Evolutionary conservation across 2,888 invertebrate genomes (phyloP), one percentile per base, ranked within the genome.

Genomic region (Homarus gammarus): DNA sequence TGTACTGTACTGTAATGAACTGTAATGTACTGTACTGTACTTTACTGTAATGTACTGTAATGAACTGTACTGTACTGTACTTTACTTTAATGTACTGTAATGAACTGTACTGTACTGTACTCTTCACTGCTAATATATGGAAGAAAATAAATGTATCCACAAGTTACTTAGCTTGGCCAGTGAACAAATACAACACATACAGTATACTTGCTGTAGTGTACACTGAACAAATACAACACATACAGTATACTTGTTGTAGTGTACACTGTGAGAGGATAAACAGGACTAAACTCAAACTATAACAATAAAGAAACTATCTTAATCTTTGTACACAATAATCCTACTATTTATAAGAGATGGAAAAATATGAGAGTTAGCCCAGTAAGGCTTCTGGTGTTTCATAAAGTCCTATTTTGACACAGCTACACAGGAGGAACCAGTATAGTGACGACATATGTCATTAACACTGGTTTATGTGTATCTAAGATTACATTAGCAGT

Each of bases 361-460:
- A 84, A 83, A 84, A 84, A 64, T 84, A 84, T 75, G 70, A 72
- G 36, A 64, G 38, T 75, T 12, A 75, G 77, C 84, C 84, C 40
- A 27, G 64, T 44, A 44, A 68, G 72, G 83, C 72, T 56, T 22
- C 27, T 38, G 73, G 83, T 84, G 83, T 73, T 84, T 84, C 83
- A 33, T 49, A 51, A 22, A 49, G 75, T 84, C 38, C 40, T 51
- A 72, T 51, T 78, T 18, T 78, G 51, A 56, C 49, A 61, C 8
- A 18, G 40, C 15, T 27, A 64, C 38, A 61, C n/a, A 79, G 79
- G 64, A 79, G 36, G 38, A 79, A 79, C 40, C 64, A 79, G 61
- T 64, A 36, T 72, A 10, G 61, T 64, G 61, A 12, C 12, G 64
- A 38, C 64, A 61, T n/a, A 33, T 36, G 36, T 38, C n/a, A 33